Evolutionary conservation across 2,888 invertebrate genomes (phyloP), one percentile per base, ranked within the genome.

Genomic region (Lomographa bimaculata): DNA sequence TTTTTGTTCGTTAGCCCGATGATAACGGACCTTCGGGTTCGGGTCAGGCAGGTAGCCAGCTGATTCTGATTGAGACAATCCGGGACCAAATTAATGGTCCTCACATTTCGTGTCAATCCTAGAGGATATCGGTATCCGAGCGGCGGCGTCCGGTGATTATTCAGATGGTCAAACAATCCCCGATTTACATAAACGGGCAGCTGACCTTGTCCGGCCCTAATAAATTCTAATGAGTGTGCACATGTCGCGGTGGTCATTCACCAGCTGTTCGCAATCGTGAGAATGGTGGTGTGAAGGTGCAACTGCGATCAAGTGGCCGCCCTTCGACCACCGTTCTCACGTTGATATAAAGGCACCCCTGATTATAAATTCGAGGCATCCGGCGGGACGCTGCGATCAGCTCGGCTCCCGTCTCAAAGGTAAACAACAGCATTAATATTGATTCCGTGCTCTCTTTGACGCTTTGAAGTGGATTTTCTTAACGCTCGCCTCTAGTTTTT

Each of bases 391-490:
- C 66, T 63, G 65, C 62, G 69, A 73, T 69, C 68, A 67, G 62
- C 71, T 67, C 77, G 63, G 60, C 60, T 60, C 58, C 63, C 67
- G 63, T 66, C 74, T 82, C 82, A 85, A 85, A 83, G 76, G 79
- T 79, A 83, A 83, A 85, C 80, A 84, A 79, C 77, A 67, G 68
- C 78, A 83, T 87, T 81, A 87, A 85, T 85, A 86, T 85, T 85
- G 84, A 87, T 84, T 74, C 71, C 73, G 69, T 61, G 69, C 67
- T 71, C 67, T 72, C 84, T 79, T 79, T 79, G 79, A 76, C 70
- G 64, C 78, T 82, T 77, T 77, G 75, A 79, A 77, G 69, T 65
- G 58, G 65, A 75, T 76, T 74, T 79, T 77, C 74, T 72, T 69
- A 60, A 69, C 58, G 69, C 72, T 69, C 59, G 53, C 53, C 53